Evolutionary conservation across 2,113 vertebrate species (phyloP).

Genomic region (Lagopus leucura): DNA sequence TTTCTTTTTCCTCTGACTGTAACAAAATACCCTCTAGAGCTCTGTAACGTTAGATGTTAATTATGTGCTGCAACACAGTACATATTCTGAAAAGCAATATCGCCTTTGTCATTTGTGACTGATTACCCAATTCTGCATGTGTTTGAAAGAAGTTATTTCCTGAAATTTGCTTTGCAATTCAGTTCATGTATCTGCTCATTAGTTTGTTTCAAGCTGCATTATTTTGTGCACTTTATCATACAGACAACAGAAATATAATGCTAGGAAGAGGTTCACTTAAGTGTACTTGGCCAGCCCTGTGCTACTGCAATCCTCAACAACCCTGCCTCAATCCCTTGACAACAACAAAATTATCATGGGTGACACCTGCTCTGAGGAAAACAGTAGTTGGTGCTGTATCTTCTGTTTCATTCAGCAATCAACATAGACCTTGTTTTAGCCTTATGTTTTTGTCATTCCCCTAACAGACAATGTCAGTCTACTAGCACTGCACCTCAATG

Average conservation of each 20-base stretch:
- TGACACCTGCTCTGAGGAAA: background rate
- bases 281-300: background rate
- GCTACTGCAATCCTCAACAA: fast-evolving
- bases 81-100: slow-evolving; percentile 44
- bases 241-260: background rate
- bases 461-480: background rate
- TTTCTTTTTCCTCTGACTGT: background rate
- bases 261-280: background rate
- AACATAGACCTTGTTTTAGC: background rate
- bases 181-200: slow-evolving; percentile 8
- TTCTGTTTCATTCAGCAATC: background rate
- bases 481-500: fast-evolving
- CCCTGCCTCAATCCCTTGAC: background rate
- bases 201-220: slow-evolving; percentile 48
- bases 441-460: background rate
- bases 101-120: slow-evolving; percentile 49
- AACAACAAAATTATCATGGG: background rate
- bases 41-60: slow-evolving; percentile 43
- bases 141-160: slow-evolving; percentile 45
- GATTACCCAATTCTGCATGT: slow-evolving; percentile 47
- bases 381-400: background rate
- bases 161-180: slow-evolving; percentile 54
- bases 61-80: slow-evolving; percentile 40
- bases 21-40: slow-evolving; percentile 25
- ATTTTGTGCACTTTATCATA: slow-evolving; percentile 49